phyloP scores from a whole-genome alignment of 2,797 vertebrate species.

The Passerculus sandwichensis region DNA sequence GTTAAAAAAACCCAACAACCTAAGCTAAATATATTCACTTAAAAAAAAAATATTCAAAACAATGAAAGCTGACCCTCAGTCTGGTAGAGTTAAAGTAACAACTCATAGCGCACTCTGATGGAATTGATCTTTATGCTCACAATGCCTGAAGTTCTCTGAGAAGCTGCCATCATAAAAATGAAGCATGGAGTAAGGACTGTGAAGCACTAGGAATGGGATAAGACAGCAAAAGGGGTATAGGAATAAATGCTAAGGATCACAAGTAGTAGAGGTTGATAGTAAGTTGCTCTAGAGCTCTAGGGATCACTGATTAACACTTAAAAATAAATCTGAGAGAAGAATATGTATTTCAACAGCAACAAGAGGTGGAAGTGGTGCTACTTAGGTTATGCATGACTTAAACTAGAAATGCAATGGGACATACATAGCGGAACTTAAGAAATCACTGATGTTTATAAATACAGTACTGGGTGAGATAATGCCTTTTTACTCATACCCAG shows the following conservation, averaged over 20 bases:
- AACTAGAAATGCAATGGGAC: background rate
- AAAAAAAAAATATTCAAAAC: background rate
- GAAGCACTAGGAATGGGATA: background rate
- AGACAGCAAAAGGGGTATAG: background rate
- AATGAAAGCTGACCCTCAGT: background rate
- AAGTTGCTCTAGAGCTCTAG: background rate
- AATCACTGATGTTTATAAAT: background rate
- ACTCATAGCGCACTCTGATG: background rate
- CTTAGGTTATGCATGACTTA: background rate
- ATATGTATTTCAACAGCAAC: accelerated
- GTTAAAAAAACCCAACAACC: background rate
- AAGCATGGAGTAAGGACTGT: background rate
- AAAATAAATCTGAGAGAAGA: background rate
- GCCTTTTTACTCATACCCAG: accelerated
- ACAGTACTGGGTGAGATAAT: background rate
- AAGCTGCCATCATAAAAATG: background rate
- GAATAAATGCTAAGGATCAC: background rate
- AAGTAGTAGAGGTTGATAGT: background rate
- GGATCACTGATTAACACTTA: background rate
- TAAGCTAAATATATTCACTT: background rate
- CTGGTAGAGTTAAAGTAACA: background rate
- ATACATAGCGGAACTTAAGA: background rate
- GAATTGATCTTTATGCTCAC: background rate
- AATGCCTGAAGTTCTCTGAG: background rate
- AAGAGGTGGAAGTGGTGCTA: background rate